Base-by-base conservation (phyloP, 2,888 invertebrate species). In the Malthinus seriepunctatus region DNA sequence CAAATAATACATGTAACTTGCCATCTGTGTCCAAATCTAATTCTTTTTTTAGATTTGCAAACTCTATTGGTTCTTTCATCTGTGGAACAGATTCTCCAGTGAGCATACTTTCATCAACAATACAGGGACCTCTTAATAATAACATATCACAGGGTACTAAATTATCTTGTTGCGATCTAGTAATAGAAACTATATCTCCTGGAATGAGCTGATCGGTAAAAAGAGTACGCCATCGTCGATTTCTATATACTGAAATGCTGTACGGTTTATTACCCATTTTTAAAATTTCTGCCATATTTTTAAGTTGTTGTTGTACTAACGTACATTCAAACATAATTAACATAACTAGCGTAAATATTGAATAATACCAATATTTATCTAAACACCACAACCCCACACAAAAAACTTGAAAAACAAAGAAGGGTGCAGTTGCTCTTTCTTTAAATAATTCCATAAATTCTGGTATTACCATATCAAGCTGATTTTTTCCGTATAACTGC, bases 401-500 rank as follows among this genome's bases (percentile, higher is more conserved):
- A 77, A 99, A 98, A 56, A 99, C 95, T 90, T 99, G 99, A 79
- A 99, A 99, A 4, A 99, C 97, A 79, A 99, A 99, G 80, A 99
- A 99, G 1, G 99, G 99, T 0, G 99, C 98, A 0, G 98, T 97
- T 1, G 99, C 99, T 69, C 99, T 84, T 80, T 99, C 99, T 70
- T 90, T 91, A 76, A 99, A 99, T 11, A 99, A 82, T 79, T 98
- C 97, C 83, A 89, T 86, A 75, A 99, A 99, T 77, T 96, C 94
- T 1, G 99, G 99, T 11, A 99, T 92, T 57, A 95, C 96, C 89
- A 89, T 89, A 64, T 87, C 84, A 82, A 89, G 84, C 73, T 88
- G 88, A 81, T 99, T 99, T 74, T 87, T 90, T 7, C 96, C 97
- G 84, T 91, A 97, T 67, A 88, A 87, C 65, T 88, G 86, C 70